Evolutionary conservation across 2,113 vertebrate species (phyloP).

Genomic region (Carassius auratus): DNA sequence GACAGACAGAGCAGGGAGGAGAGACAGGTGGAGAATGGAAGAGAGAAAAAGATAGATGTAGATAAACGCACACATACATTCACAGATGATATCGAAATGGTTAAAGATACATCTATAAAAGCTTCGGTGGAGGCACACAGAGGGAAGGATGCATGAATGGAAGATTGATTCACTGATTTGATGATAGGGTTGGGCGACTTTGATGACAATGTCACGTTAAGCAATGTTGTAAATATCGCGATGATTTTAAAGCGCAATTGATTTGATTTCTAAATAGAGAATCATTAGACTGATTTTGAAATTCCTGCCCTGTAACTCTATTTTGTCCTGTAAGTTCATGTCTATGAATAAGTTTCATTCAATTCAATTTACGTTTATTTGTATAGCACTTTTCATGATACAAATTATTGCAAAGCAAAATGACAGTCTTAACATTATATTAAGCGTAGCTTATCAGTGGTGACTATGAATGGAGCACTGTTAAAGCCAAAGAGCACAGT

Average conservation of each 20-base stretch:
- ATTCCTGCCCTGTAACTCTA: too few species aligned
- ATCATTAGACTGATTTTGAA: background rate
- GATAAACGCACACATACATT: conserved; percentile 24
- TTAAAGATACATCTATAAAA: conserved; percentile 13
- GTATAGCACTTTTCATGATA: too few species aligned
- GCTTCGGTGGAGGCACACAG: background rate
- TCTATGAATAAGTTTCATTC: too few species aligned
- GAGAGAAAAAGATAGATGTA: conserved; percentile 45
- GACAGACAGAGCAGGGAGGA: conserved; percentile 22
- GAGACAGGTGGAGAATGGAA: conserved; percentile 23
- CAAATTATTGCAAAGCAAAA: too few species aligned
- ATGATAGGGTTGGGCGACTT: background rate
- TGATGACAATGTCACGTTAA: background rate
- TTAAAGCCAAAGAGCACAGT: too few species aligned
- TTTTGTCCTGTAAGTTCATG: too few species aligned
- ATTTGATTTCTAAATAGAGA: background rate
- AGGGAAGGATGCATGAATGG: conserved; percentile 14
- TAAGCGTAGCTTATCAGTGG: too few species aligned
- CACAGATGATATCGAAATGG: conserved; percentile 18
- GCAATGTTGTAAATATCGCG: background rate
- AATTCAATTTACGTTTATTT: too few species aligned
- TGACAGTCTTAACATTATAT: too few species aligned
- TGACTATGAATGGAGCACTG: too few species aligned
- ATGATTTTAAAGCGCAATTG: background rate
- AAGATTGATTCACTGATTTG: background rate